Evolutionary conservation across 2,888 invertebrate species (phyloP), one percentile per base, ranked within the genome.

Genomic region (Leptopilina drosophilae): DNA sequence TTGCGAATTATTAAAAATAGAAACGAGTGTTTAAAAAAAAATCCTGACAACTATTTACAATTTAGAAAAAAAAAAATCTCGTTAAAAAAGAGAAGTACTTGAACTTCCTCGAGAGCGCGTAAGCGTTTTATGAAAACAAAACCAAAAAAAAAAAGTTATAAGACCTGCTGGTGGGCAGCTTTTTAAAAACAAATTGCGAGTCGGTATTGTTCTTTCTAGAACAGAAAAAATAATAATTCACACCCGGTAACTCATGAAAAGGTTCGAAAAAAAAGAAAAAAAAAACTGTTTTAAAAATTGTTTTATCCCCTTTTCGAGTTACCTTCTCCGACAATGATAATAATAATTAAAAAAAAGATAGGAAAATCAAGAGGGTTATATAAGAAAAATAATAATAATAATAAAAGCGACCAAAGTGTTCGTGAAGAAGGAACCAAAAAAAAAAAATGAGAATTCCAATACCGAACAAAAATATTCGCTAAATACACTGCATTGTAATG

Each of bases 401-500:
- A 77, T 33, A 79, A 64, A 78, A 69, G 46, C 73, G 64, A 78
- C 67, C 77, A 64, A 64, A 64, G 33, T 64, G 49, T 77, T 64
- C 49, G 77, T 77, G 77, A 77, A 65, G 42, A 78, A 65, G 26
- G 49, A 64, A 77, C 81, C 9, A 49, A 49, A 49, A 49, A 49
- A 49, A 49, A 49, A 49, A 49, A 49, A 20, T 20, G 11, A 77
- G 83, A 59, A 85, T 83, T 84, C 86, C 82, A 85, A 5, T 42
- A 85, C 78, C 84, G 79, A 84, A 84, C 78, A 81, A 49, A 20
- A 83, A 33, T 83, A 85, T 86, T 85, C 86, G 85, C 84, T 86
- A 84, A 42, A 49, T 84, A 87, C 86, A 86, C 86, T 85, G 86
- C 86, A 87, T 86, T 85, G 85, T 87, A 87, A 88, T 85, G 87